These are phyloP conservation scores for Patella caerulea DNA, from an alignment of 2,888 invertebrate species.

Conservation along the genomic window DNA sequence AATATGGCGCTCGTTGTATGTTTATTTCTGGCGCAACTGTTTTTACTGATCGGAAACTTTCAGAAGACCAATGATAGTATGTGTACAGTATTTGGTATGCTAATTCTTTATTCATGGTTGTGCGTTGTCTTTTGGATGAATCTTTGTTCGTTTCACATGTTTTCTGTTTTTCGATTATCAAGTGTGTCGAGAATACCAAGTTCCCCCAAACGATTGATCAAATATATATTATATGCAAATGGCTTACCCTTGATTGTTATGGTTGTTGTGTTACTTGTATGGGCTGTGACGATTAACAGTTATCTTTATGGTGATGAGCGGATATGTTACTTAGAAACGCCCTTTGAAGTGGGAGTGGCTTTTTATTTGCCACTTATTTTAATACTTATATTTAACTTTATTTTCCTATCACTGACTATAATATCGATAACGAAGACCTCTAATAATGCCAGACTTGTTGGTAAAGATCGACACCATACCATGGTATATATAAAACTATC, in stretches of 20 bases:
- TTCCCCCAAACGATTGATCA: slow-evolving; percentile 9
- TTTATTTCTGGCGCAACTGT: slow-evolving; percentile 37
- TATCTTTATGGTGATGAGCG: slow-evolving; percentile 14
- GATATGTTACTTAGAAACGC: slow-evolving; percentile 35
- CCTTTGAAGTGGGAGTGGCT: slow-evolving; percentile 30
- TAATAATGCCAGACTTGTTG: slow-evolving; percentile 23
- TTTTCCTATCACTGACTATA: slow-evolving; percentile 43
- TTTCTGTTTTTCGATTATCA: slow-evolving; percentile 34
- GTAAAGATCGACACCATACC: slow-evolving; percentile 38
- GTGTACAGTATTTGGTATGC: slow-evolving; percentile 37
- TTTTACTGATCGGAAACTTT: slow-evolving; percentile 32
- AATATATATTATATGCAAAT: slow-evolving; percentile 20
- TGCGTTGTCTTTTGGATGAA: slow-evolving; percentile 38
- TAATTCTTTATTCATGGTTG: slow-evolving; percentile 44
- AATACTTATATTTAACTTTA: slow-evolving; percentile 40
- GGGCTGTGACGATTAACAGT: not conserved
- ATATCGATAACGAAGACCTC: slow-evolving; percentile 35
- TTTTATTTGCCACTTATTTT: slow-evolving; percentile 44
- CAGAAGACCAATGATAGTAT: not conserved
- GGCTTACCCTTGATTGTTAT: slow-evolving; percentile 3
- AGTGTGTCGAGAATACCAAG: slow-evolving; percentile 9
- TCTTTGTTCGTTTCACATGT: slow-evolving; percentile 47
- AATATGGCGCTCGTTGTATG: slow-evolving; percentile 40
- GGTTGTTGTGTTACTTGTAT: not conserved
- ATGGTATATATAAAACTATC: slow-evolving; percentile 49